Evolutionary conservation across 2,797 vertebrate genomes (phyloP).

Genomic region (Okamejei kenojei): DNA sequence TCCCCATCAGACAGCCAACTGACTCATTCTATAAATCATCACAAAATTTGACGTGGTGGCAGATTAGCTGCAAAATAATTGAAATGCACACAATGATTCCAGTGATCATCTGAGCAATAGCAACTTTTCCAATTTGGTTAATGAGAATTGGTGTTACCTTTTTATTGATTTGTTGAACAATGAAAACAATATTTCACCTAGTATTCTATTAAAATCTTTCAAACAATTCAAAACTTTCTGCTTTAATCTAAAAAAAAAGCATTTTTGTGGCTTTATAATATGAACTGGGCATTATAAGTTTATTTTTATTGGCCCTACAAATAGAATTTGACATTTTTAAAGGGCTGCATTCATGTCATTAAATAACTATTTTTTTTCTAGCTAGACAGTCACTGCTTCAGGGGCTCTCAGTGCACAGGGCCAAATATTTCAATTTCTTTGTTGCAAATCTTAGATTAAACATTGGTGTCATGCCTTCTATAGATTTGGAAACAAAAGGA

Average conservation of each 20-base stretch:
- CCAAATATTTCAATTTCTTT: not conserved
- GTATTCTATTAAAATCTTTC: not conserved
- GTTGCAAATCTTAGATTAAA: not conserved
- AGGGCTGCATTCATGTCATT: no score
- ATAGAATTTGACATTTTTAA: no score
- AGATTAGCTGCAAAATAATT: no score
- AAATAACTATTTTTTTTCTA: no score
- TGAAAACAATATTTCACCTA: not conserved
- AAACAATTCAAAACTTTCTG: not conserved
- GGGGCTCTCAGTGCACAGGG: not conserved
- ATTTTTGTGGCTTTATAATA: no score
- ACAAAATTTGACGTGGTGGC: no score
- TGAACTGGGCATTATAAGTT: no score
- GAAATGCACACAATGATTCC: no score
- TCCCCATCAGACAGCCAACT: not conserved
- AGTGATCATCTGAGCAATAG: not conserved
- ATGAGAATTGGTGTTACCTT: not conserved
- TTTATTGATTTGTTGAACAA: not conserved
- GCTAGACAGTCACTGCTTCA: no score
- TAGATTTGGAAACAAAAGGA: not conserved
- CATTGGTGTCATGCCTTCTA: not conserved
- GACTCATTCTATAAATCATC: not conserved
- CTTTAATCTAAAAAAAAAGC: no score
- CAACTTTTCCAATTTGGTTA: not conserved
- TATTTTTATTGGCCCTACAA: no score